Percentiles rank a stretch among this genome's conserved stretches.
Evolutionary conservation across 2,113 vertebrate species (phyloP).

Genomic region (Thunnus maccoyii): DNA sequence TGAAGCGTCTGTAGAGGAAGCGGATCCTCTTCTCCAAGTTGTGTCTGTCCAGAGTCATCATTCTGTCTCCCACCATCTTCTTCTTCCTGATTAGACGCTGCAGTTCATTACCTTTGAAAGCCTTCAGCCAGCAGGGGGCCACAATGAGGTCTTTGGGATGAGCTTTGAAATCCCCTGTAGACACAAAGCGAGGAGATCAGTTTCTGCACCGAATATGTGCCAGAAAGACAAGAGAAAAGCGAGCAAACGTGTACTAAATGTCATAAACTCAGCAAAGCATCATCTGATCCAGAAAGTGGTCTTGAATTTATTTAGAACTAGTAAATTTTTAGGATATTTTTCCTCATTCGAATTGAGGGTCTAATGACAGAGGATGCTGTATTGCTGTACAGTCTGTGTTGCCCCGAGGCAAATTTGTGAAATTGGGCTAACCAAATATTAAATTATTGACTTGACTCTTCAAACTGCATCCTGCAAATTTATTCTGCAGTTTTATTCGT

Average conservation of each 20-base stretch:
- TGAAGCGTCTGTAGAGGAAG: slow-evolving; percentile 92
- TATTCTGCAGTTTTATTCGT: not conserved
- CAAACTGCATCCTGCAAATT: not conserved
- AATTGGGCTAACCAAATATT: too few relatives aligned
- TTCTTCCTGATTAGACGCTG: slow-evolving; percentile 92
- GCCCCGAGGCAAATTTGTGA: too few relatives aligned
- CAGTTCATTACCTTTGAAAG: slow-evolving; percentile 92
- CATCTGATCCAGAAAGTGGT: not conserved
- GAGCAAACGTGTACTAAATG: not conserved
- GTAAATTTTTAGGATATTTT: too few relatives aligned
- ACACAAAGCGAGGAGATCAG: slow-evolving; percentile 4
- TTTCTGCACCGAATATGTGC: not conserved
- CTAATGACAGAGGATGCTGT: too few relatives aligned
- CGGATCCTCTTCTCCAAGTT: slow-evolving; percentile 92
- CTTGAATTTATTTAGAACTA: too few relatives aligned
- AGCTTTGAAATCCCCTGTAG: slow-evolving; percentile 90
- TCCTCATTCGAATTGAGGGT: too few relatives aligned
- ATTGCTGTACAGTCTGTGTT: too few relatives aligned
- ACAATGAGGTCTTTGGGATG: slow-evolving; percentile 91
- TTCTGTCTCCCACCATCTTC: slow-evolving; percentile 90
- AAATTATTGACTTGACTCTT: too few relatives aligned
- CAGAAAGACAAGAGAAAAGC: not conserved
- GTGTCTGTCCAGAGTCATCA: slow-evolving; percentile 90
- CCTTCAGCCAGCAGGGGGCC: slow-evolving; percentile 92
- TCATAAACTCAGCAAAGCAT: not conserved